Base-by-base conservation (phyloP, 1,140 invertebrate species). In the Drosophila repletoides region DNA sequence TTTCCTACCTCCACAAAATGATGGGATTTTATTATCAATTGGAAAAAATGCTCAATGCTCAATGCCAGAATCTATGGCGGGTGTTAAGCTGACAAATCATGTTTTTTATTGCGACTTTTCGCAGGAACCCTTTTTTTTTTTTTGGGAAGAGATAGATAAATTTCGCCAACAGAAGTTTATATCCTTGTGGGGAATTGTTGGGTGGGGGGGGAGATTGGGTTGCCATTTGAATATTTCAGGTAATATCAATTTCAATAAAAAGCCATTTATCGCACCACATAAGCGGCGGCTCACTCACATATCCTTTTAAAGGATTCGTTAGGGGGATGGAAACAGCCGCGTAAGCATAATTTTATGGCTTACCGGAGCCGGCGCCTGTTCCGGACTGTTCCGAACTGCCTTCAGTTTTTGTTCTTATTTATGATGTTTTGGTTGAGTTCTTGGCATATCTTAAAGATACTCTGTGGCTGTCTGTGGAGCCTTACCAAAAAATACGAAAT, bases 191-290 rank as follows among this genome's bases (percentile, higher is more conserved):
- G 28, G 29, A 34, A 24, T 28, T 4, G 12, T 21, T 26, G 19
- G 34, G 52, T 38, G 17, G 5, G 21, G 46, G 38, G 43, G 41
- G 7, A 19, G 10, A 28, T 38, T 41, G 55, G 56, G 46, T 22
- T 22, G 56, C 69, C 76, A 81, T 86, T 74, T 81, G 66, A 80
- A 86, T 88, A 86, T 81, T 88, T 88, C 65, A 74, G 48, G 69
- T 67, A 89, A 89, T 89, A 89, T 88, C 88, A 89, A 88, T 89
- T 89, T 88, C 83, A 89, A 89, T 89, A 88, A 89, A 88, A 89
- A 89, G 70, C 76, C 80, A 89, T 89, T 89, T 89, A 86, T 83
- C 76, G 88, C 79, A 88, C 87, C 77, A 77, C 83, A 89, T 88
- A 87, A 87, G 81, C 66, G 36, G 69, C 36, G 5, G 34, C 36